Evolutionary conservation across 2,113 vertebrate genomes (phyloP), one percentile per base, ranked within the genome.

Genomic region (Empidonax traillii): DNA sequence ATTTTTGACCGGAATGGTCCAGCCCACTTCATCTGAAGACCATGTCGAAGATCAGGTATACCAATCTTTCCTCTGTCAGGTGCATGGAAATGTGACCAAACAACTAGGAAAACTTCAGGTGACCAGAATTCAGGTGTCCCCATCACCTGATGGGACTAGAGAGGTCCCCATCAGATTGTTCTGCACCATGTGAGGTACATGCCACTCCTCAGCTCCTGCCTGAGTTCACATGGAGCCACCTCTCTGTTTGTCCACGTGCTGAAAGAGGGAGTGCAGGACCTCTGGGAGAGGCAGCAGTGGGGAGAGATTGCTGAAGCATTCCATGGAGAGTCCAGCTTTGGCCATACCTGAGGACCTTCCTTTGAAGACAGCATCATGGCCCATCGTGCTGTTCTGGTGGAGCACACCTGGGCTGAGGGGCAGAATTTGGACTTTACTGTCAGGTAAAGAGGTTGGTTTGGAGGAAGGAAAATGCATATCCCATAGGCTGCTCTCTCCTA

Each of bases 141-240:
- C 8, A 6, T 59, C 33, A 49, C 19, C 20, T 51, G 65, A 37
- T 41, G 43, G 43, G 39, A 67, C 12, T 35, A 58, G 58, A 58
- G 77, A 76, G 52, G 17, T 18, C 13, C n/a, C 15, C 63, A 56
- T 21, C 17, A 80, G 47, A 27, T 66, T 3, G 2, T 41, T 58
- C 43, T 72, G 67, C 10, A 8, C 37, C 61, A 52, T 33, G 43
- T n/a, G 55, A 65, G 39, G 11, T n/a, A 6, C 0, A 1, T 21
- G 39, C 19, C n/a, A 27, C 21, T 46, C 85, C 39, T 73, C 59
- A 73, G 19, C 33, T 88, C 41, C 75, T 78, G 35, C 59, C 35
- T 2, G 1, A 44, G 15, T 52, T 66, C 61, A 8, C 0, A 24
- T n/a, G 46, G 14, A 82, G 17, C 51, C 5, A 13, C 7, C 6